Conservation (phyloP, 2,888 invertebrate genomes). For the Polyommatus iphigenia region DNA sequence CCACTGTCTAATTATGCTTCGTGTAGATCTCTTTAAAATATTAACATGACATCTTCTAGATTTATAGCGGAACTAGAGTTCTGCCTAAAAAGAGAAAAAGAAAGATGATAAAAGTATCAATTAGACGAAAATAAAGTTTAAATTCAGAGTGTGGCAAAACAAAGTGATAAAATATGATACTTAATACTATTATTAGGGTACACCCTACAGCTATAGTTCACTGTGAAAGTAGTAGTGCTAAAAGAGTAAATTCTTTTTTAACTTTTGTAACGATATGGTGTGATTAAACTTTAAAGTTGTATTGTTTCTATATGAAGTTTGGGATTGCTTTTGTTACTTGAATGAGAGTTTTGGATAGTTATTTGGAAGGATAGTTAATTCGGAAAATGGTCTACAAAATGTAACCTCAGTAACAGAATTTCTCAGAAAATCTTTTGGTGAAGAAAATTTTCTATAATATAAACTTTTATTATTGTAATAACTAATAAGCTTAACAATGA, state of each 20-base stretch:
- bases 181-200: too few species aligned
- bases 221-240: not conserved
- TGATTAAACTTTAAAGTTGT: constrained; percentile 23
- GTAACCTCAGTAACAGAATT: not conserved
- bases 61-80: not conserved
- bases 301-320: constrained; percentile 11
- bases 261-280: not conserved
- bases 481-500: not conserved
- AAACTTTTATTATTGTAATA: too few species aligned
- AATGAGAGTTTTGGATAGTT: not conserved
- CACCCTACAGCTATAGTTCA: too few species aligned
- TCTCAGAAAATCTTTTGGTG: not conserved
- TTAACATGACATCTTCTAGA: not conserved
- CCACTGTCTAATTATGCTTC: constrained; percentile 28
- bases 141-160: not conserved
- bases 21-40: constrained; percentile 6
- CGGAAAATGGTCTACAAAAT: not conserved
- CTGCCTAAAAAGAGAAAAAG: not conserved
- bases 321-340: not conserved
- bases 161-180: too few species aligned
- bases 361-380: not conserved
- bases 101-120: not conserved
- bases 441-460: not conserved
- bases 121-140: not conserved
- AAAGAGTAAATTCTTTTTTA: not conserved